These are phyloP conservation scores for Cisticola juncidis DNA, from an alignment of 2,113 vertebrate species.

Conservation along the genomic window DNA sequence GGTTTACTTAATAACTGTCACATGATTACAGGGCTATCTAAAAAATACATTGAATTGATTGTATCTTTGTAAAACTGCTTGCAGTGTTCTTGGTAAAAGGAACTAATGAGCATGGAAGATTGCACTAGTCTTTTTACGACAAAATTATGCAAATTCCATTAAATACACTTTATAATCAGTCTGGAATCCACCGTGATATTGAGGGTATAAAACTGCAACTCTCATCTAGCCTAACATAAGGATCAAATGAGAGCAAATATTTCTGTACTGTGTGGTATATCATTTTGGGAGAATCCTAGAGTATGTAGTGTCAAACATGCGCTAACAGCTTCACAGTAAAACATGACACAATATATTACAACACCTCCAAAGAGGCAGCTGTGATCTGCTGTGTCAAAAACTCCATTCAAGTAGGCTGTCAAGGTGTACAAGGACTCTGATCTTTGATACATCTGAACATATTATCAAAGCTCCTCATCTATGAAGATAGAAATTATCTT, in stretches of 20 bases:
- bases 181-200: background rate
- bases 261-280: background rate
- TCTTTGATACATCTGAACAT: background rate
- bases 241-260: background rate
- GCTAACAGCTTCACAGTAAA: background rate
- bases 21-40: background rate
- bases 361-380: background rate
- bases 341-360: background rate
- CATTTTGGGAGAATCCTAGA: background rate
- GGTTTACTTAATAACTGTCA: background rate
- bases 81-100: background rate
- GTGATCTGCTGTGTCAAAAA: conserved; percentile 11
- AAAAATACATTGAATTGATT: background rate
- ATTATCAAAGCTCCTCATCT: background rate
- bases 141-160: background rate
- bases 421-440: background rate
- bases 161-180: background rate
- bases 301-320: background rate
- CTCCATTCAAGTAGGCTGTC: background rate
- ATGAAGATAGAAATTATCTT: background rate
- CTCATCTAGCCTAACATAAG: background rate
- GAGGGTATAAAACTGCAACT: background rate
- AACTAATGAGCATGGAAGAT: background rate
- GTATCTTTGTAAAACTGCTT: background rate
- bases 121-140: background rate